Evolutionary conservation across 2,797 vertebrate genomes (phyloP).

Genomic region (Falco concolor): DNA sequence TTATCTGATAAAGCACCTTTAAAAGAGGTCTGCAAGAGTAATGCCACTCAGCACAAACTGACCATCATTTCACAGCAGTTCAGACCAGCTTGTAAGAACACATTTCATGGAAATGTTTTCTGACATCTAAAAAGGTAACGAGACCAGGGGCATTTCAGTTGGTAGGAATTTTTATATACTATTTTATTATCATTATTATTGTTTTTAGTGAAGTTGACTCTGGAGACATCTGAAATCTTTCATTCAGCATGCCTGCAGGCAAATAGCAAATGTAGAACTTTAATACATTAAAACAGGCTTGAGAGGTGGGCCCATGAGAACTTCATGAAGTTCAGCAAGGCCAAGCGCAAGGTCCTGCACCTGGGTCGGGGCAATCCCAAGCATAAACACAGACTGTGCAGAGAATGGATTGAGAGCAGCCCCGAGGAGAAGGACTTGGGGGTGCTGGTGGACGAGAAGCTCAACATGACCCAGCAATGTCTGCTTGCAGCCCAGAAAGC

Average conservation of each 20-base stretch:
- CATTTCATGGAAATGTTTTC: not conserved
- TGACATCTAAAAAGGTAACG: not conserved
- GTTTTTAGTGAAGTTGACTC: not conserved
- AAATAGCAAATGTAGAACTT: not conserved
- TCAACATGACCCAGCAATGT: no score
- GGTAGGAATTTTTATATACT: not conserved
- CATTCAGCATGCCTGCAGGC: not conserved
- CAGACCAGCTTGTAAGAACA: not conserved
- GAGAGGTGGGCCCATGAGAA: no score
- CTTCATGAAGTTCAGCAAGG: no score
- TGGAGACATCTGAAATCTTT: not conserved
- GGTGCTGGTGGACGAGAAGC: no score
- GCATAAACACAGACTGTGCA: no score
- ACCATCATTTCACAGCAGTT: not conserved
- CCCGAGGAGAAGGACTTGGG: no score
- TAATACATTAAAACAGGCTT: not conserved
- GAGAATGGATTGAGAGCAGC: no score
- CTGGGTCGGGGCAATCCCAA: no score
- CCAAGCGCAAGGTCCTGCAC: no score
- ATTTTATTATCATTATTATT: not conserved
- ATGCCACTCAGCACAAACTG: not conserved
- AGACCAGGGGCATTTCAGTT: not conserved
- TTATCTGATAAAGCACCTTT: not conserved
- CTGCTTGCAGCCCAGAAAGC: no score
- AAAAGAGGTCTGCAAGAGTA: not conserved